Conservation (phyloP, 2,888 invertebrate genomes). For the Melinaea marsaeus region DNA sequence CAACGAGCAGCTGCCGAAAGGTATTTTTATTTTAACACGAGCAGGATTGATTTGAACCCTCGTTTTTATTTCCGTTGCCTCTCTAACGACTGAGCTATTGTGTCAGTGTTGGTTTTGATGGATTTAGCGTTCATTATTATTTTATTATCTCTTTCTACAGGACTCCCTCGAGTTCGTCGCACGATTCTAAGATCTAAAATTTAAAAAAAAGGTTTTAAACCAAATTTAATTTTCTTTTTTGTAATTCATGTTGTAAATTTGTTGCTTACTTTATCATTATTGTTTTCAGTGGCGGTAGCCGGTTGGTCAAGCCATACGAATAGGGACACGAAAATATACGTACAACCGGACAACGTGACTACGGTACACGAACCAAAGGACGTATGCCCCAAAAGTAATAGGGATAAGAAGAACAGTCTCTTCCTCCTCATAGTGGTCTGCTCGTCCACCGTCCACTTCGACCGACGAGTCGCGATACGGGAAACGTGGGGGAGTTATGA, state of each 20-base stretch:
- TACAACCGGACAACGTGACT: conserved; percentile 83
- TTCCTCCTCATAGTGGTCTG: conserved; percentile 86
- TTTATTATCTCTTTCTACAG: no score
- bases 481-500: conserved; percentile 82
- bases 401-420: conserved; percentile 52
- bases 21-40: conserved; percentile 26
- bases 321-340: conserved; percentile 83
- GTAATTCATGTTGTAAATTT: no score
- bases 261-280: no score
- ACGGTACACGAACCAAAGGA: conserved; percentile 79
- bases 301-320: conserved; percentile 88
- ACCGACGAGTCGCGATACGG: conserved; percentile 81
- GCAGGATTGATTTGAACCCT: no score
- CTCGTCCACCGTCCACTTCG: conserved; percentile 83
- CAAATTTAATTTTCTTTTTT: no score
- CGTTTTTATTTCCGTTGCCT: no score
- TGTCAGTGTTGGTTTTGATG: no score
- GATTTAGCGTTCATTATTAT: no score
- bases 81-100: no score
- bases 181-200: no score
- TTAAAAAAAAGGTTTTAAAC: no score
- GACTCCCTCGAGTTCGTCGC: no score
- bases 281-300: conserved; percentile 66
- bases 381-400: conserved; percentile 64
- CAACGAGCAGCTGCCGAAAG: conserved; percentile 47